Evolutionary conservation across 2,888 invertebrate genomes (phyloP).

Genomic region (Netelia inedita): DNA sequence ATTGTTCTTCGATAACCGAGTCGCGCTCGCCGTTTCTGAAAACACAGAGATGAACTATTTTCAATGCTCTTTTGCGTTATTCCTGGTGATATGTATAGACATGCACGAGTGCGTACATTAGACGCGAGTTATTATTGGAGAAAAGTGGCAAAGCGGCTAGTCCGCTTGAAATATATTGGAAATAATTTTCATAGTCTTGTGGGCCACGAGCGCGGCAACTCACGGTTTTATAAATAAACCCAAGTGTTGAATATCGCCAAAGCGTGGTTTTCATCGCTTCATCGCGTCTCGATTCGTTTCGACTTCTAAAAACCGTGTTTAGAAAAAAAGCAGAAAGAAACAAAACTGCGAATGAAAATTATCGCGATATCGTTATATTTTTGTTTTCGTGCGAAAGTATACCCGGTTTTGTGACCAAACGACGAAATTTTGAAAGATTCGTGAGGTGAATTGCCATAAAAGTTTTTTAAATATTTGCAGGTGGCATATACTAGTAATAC

Average conservation of each 20-base stretch:
- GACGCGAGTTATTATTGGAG: constrained; percentile 41
- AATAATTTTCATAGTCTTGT: constrained; percentile 47
- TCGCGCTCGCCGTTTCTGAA: not conserved
- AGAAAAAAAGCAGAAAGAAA: not conserved
- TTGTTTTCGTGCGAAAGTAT: not conserved
- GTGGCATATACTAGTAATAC: not conserved
- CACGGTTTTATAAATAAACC: constrained; percentile 63
- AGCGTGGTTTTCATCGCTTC: constrained; percentile 23
- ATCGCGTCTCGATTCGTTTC: constrained; percentile 29
- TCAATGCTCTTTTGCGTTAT: not conserved
- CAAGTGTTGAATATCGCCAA: constrained; percentile 55
- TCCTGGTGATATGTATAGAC: not conserved
- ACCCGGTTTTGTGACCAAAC: not conserved
- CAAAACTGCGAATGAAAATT: not conserved
- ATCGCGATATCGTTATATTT: not conserved
- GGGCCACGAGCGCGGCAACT: constrained; percentile 52
- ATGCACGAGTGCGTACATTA: not conserved
- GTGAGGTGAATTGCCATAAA: not conserved
- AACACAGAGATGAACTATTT: not conserved
- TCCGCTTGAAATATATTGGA: constrained; percentile 44
- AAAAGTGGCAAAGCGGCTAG: constrained; percentile 51
- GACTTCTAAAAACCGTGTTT: constrained; percentile 14
- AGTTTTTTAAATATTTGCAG: not conserved
- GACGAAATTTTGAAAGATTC: constrained; percentile 30
- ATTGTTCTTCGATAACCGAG: constrained; percentile 54